Base-by-base conservation (phyloP, 2,888 invertebrate genomes). In the Tinea trinotella region DNA sequence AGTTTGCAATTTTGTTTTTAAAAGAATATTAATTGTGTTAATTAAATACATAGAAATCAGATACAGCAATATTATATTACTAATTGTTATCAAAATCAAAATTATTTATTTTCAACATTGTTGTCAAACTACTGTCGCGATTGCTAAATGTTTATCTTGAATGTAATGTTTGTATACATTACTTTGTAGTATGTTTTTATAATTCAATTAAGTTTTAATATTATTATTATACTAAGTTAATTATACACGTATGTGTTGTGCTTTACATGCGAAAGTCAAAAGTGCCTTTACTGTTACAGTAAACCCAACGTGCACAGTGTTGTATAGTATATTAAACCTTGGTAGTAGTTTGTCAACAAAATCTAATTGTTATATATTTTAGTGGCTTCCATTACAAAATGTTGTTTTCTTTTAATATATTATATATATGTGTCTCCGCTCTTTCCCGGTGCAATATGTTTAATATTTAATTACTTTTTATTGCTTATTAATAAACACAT, bases 401-500 rank as follows among this genome's bases (percentile, higher is more conserved):
- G 61, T 68, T 63, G 70, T 62, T 66, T 74, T 75, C 71, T 62
- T 62, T 60, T 64, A 48, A 48, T 66, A 56, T 62, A 65, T 63
- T 66, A 55, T 36, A n/a, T 46, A 30, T 66, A 20, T 63, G 59
- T 68, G 68, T 68, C 67, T 59, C 61, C 63, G 70, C 78, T 68
- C 61, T 67, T 77, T 77, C 65, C 62, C 62, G 68, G 63, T 65
- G 63, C 73, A 70, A 66, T 62, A 63, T 58, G 68, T 77, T 82
- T 76, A 62, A 68, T 73, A 68, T 75, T 73, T 70, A 66, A 79
- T 82, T 83, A 80, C 73, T 82, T 84, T 83, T 82, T 79, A 85
- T 83, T 83, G 85, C 84, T 84, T 85, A 84, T 77, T 77, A 85
- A 46, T 34, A 46, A 54, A 48, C 34, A 46, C 48, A 22, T 46